Percentiles rank a stretch among this genome's conserved stretches.
phyloP scores from a whole-genome alignment of 2,113 vertebrate species.

The Marmota monax region DNA sequence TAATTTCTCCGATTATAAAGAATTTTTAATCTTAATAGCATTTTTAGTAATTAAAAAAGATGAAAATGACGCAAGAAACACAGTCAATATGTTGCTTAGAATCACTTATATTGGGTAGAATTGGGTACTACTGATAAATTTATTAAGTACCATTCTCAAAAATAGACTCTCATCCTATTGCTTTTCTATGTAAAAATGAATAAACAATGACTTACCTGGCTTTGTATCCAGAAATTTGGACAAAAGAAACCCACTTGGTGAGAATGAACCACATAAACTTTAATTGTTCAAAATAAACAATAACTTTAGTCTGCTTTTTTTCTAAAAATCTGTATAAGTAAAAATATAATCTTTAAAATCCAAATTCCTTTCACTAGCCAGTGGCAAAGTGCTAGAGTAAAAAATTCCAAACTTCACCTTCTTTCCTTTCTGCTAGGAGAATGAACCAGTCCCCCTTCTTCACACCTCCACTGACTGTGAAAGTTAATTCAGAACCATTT shows the following conservation, averaged over 20 bases:
- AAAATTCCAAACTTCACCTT: constrained; percentile 67
- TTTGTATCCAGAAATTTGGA: constrained; percentile 67
- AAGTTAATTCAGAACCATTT: constrained; percentile 43
- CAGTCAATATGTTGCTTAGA: constrained; percentile 50
- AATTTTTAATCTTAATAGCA: constrained; percentile 61
- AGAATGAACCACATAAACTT: constrained; percentile 74
- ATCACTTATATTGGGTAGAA: constrained; percentile 59
- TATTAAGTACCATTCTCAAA: constrained; percentile 70
- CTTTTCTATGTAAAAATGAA: constrained; percentile 74
- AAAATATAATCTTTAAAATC: constrained; percentile 67
- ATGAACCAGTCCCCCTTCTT: not conserved
- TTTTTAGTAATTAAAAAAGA: constrained; percentile 75
- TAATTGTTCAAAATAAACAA: constrained; percentile 70
- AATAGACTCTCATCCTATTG: constrained; percentile 65
- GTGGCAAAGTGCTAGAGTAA: constrained; percentile 60
- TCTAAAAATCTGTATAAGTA: constrained; percentile 64
- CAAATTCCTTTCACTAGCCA: constrained; percentile 50
- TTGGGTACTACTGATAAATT: constrained; percentile 63
- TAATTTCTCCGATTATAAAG: constrained; percentile 66
- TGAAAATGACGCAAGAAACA: constrained; percentile 66
- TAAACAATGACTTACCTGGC: constrained; percentile 72
- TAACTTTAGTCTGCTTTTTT: constrained; percentile 54
- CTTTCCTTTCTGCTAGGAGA: constrained; percentile 56
- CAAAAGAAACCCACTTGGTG: constrained; percentile 61
- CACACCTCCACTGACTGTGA: not conserved